Conservation (phyloP, 2,113 vertebrate species). For the Podilymbus podiceps region DNA sequence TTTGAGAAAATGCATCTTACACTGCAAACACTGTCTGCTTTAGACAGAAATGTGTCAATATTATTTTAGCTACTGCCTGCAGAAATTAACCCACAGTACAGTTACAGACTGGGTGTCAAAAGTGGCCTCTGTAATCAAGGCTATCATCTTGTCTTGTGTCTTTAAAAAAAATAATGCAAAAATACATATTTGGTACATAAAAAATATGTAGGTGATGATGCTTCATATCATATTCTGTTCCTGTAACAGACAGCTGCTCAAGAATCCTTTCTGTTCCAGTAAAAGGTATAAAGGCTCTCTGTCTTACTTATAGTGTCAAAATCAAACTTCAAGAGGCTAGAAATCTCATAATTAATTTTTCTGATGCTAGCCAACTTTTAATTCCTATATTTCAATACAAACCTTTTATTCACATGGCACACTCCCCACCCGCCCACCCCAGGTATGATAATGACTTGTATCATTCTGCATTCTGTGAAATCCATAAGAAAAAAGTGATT, state of each 20-base stretch:
- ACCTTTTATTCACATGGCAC: background rate
- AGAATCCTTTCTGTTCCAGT: background rate
- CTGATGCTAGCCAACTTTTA: background rate
- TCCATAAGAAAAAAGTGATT: background rate
- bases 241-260: background rate
- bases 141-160: background rate
- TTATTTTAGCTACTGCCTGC: background rate
- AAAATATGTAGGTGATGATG: background rate
- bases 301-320: background rate
- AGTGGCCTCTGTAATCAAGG: background rate
- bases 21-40: background rate
- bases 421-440: fast-evolving
- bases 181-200: background rate
- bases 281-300: background rate
- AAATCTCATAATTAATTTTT: background rate
- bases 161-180: background rate
- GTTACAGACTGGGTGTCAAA: background rate
- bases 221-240: background rate
- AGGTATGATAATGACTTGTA: no score
- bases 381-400: background rate
- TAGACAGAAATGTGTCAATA: background rate
- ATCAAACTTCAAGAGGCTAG: background rate
- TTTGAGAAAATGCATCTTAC: background rate
- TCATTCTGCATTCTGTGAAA: background rate
- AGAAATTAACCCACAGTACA: background rate